These are phyloP conservation scores for Gymnodraco acuticeps DNA, from an alignment of 2,797 vertebrate genomes.

Conservation along the genomic window DNA sequence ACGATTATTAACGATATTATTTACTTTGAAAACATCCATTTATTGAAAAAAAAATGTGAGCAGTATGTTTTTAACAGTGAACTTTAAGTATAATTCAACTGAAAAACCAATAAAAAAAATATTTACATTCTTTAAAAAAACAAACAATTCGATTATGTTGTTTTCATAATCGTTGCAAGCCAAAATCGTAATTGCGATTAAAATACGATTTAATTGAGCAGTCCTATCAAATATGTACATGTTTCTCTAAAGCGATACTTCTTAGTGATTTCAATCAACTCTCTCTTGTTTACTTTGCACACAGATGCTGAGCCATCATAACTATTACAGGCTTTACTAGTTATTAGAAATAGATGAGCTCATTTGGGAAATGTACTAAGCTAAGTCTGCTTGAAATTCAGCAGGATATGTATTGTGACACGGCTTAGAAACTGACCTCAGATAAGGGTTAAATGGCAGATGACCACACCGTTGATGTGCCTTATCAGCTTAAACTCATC, in stretches of 20 bases:
- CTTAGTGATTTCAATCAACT: constrained; percentile 21
- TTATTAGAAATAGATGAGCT: constrained; percentile 63
- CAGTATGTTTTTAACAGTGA: no score
- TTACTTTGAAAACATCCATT: no score
- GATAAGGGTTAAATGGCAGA: constrained; percentile 2
- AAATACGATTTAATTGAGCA: no score
- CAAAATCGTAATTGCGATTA: no score
- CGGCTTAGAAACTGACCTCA: constrained; percentile 15
- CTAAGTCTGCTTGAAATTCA: constrained; percentile 30
- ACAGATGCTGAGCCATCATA: constrained; percentile 46
- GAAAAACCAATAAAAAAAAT: no score
- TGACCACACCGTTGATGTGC: not conserved
- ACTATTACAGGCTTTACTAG: constrained; percentile 53
- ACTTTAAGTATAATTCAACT: no score
- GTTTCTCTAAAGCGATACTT: constrained; percentile 5
- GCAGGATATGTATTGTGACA: constrained; percentile 20
- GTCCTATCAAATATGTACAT: not conserved
- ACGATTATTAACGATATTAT: no score
- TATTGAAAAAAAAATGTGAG: no score
- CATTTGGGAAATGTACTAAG: constrained; percentile 27
- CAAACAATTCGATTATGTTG: no score
- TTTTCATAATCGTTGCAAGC: no score
- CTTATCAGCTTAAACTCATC: constrained; percentile 15
- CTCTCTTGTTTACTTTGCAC: constrained; percentile 11
- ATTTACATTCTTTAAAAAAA: no score